Evolutionary conservation across 1,140 invertebrate genomes (phyloP).

Genomic region (Zaprionus capensis): DNA sequence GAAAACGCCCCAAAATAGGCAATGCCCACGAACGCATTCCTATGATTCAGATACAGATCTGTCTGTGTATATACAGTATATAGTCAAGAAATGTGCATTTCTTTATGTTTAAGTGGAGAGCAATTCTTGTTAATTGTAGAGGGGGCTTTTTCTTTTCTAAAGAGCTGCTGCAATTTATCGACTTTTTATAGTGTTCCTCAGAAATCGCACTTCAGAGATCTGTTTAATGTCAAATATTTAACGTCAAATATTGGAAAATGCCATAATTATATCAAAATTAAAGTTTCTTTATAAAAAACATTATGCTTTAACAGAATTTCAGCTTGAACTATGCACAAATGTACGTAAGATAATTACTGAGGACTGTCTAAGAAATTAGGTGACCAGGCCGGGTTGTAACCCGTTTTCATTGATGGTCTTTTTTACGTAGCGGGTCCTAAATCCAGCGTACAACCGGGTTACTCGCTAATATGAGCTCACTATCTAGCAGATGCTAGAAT

Average conservation of each 20-base stretch:
- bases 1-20: slow-evolving; percentile 55
- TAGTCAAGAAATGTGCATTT: slow-evolving; percentile 61
- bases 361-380: background rate
- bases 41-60: slow-evolving; percentile 58
- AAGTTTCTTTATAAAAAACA: background rate
- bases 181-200: slow-evolving; percentile 19
- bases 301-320: background rate
- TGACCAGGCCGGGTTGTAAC: too few species aligned
- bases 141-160: slow-evolving; percentile 33
- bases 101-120: slow-evolving; percentile 51
- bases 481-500: too few species aligned
- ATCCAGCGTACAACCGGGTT: fast-evolving
- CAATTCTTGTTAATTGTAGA: slow-evolving; percentile 39
- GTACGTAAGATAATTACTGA: background rate
- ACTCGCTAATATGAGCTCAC: too few species aligned
- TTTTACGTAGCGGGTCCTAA: too few species aligned
- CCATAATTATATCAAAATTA: too few species aligned
- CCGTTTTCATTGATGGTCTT: too few species aligned
- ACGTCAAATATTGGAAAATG: too few species aligned
- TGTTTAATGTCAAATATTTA: slow-evolving; percentile 1
- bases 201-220: slow-evolving; percentile 16
- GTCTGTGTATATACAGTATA: background rate
- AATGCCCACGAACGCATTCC: slow-evolving; percentile 37
- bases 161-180: slow-evolving; percentile 45
- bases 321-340: background rate